Conservation (phyloP, 2,797 vertebrate species). For the Malurus leucopterus region DNA sequence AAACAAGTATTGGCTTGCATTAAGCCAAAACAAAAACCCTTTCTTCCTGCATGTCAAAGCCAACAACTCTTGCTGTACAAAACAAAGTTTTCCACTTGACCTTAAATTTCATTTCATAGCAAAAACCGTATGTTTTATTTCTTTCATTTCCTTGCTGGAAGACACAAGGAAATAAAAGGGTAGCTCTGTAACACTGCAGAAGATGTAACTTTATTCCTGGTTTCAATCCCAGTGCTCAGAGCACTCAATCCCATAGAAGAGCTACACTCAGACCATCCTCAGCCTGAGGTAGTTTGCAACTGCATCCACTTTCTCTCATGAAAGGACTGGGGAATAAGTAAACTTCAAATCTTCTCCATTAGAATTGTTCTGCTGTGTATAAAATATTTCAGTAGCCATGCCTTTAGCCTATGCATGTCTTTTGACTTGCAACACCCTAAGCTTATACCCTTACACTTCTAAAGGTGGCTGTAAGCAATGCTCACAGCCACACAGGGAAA, state of each 20-base stretch:
- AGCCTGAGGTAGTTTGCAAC: neutral
- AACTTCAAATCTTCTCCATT: neutral
- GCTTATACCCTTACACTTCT: neutral
- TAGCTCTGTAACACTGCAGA: neutral
- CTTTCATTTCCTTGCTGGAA: neutral
- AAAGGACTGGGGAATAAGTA: neutral
- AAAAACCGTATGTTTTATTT: neutral
- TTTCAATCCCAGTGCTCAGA: neutral
- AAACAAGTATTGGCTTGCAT: neutral
- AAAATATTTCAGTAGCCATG: neutral
- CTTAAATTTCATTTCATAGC: neutral
- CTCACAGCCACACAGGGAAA: neutral
- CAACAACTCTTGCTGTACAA: neutral
- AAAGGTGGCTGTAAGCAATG: neutral
- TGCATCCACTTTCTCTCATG: neutral
- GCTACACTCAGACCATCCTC: neutral
- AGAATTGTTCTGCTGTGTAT: neutral
- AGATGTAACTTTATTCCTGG: neutral
- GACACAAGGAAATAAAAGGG: neutral
- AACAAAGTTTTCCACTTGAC: neutral
- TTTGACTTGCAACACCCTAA: neutral
- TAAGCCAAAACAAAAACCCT: neutral
- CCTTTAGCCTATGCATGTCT: neutral
- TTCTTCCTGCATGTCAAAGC: neutral
- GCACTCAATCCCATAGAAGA: neutral